Evolutionary conservation across 1,140 invertebrate genomes (phyloP).

Genomic region (Drosophila pectinifera): DNA sequence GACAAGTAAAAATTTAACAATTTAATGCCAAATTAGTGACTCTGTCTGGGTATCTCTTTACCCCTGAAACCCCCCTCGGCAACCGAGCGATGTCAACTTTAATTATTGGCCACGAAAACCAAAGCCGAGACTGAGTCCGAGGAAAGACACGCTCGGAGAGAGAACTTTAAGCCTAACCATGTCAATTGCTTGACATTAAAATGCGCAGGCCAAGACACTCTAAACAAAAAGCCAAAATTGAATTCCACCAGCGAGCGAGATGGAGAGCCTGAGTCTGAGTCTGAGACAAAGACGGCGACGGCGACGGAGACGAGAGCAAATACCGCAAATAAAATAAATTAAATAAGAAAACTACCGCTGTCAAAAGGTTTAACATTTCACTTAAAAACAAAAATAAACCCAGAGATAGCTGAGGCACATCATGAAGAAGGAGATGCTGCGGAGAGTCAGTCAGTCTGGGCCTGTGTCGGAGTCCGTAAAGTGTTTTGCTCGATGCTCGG

Average conservation of each 20-base stretch:
- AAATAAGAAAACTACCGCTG: slow-evolving; percentile 83
- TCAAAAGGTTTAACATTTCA: slow-evolving; percentile 83
- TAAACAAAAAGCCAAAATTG: slow-evolving; percentile 79
- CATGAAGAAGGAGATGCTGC: slow-evolving; percentile 19
- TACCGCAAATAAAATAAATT: slow-evolving; percentile 83
- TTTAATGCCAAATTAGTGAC: slow-evolving; percentile 45
- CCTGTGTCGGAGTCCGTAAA: slow-evolving; percentile 14
- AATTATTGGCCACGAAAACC: slow-evolving; percentile 70
- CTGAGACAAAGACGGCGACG: not conserved
- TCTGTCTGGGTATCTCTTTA: slow-evolving; percentile 9
- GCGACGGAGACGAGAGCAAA: slow-evolving; percentile 53
- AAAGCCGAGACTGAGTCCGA: not conserved
- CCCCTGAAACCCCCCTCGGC: not conserved
- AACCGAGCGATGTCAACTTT: slow-evolving; percentile 72
- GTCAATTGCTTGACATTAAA: slow-evolving; percentile 79
- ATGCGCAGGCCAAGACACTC: slow-evolving; percentile 64
- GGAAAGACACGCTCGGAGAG: slow-evolving; percentile 9
- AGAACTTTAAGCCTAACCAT: slow-evolving; percentile 61
- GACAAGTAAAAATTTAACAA: slow-evolving; percentile 41
- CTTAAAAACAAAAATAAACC: slow-evolving; percentile 72
- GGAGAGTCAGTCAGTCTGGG: slow-evolving; percentile 38
- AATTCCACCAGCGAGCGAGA: slow-evolving; percentile 60
- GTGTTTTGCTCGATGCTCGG: slow-evolving; percentile 40
- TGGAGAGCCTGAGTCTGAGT: not conserved
- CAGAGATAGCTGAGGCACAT: slow-evolving; percentile 16